Percentiles rank a stretch among this genome's conserved stretches.
Conservation (phyloP, 2,888 invertebrate species). For the Euzetes globulus region DNA sequence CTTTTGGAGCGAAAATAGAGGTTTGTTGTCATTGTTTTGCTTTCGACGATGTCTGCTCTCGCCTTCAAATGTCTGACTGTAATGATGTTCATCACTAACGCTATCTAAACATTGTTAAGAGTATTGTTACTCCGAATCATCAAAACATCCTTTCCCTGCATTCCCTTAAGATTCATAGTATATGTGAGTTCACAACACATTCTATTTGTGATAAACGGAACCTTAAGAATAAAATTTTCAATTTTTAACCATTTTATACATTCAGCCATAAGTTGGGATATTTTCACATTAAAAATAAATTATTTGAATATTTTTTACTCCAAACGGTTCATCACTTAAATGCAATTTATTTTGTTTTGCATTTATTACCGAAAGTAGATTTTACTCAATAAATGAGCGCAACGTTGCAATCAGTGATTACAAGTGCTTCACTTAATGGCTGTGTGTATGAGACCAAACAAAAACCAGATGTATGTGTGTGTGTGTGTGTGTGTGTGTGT, state of each 20-base stretch:
- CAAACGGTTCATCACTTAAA: no score
- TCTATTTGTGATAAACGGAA: not conserved
- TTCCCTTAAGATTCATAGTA: slow-evolving; percentile 4
- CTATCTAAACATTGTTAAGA: slow-evolving; percentile 22
- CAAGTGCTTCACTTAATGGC: not conserved
- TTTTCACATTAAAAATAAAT: no score
- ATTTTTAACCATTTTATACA: no score
- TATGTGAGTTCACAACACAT: not conserved
- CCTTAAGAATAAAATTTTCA: no score
- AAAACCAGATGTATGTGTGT: not conserved
- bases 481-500: not conserved
- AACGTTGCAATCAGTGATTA: slow-evolving; percentile 21
- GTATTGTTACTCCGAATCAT: slow-evolving; percentile 17
- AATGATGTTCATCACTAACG: slow-evolving; percentile 11
- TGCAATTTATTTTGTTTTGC: not conserved
- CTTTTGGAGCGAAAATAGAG: not conserved
- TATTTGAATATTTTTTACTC: no score
- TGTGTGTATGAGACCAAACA: not conserved
- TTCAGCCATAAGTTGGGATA: no score
- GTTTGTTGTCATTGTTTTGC: not conserved
- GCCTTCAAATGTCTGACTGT: not conserved
- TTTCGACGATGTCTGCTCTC: not conserved
- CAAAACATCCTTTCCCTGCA: slow-evolving; percentile 7
- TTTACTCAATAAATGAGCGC: slow-evolving; percentile 7
- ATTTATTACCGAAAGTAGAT: not conserved